Evolutionary conservation across 2,888 invertebrate species (phyloP).

Genomic region (Scaeva pyrastri): DNA sequence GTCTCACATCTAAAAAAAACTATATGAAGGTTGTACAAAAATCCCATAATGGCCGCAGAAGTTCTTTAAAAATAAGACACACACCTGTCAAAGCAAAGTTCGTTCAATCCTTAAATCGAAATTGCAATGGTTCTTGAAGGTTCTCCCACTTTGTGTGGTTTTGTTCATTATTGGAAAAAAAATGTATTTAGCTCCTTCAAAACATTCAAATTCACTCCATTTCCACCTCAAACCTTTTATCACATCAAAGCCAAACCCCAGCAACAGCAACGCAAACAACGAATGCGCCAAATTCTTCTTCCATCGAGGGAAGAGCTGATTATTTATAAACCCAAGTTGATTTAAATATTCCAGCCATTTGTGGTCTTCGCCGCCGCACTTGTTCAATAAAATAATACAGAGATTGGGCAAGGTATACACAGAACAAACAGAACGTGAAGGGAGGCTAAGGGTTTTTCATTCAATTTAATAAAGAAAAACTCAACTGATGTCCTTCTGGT

Average conservation of each 20-base stretch:
- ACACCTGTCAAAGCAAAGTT: not conserved
- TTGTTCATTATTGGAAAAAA: not conserved
- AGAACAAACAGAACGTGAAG: too few species aligned
- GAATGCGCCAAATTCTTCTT: slow-evolving; percentile 36
- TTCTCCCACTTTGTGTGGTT: not conserved
- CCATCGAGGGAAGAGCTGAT: slow-evolving; percentile 33
- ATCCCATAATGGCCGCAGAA: too few species aligned
- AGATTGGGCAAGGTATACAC: not conserved
- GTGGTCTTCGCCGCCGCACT: slow-evolving; percentile 38
- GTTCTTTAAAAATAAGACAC: too few species aligned
- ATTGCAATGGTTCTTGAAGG: not conserved
- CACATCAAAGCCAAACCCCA: not conserved
- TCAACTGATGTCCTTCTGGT: slow-evolving; percentile 58
- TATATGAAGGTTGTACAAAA: too few species aligned
- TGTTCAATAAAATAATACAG: not conserved
- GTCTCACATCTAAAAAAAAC: too few species aligned
- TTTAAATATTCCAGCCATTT: slow-evolving; percentile 75
- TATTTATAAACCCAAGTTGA: slow-evolving; percentile 72
- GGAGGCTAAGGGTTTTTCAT: slow-evolving; percentile 22
- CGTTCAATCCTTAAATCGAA: not conserved
- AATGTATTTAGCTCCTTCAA: not conserved
- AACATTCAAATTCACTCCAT: slow-evolving; percentile 17
- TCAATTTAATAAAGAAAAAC: slow-evolving; percentile 74
- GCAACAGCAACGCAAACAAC: not conserved
- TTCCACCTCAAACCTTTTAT: not conserved